These are phyloP conservation scores for Tridacna crocea DNA, from an alignment of 2,888 invertebrate genomes.

Conservation along the genomic window DNA sequence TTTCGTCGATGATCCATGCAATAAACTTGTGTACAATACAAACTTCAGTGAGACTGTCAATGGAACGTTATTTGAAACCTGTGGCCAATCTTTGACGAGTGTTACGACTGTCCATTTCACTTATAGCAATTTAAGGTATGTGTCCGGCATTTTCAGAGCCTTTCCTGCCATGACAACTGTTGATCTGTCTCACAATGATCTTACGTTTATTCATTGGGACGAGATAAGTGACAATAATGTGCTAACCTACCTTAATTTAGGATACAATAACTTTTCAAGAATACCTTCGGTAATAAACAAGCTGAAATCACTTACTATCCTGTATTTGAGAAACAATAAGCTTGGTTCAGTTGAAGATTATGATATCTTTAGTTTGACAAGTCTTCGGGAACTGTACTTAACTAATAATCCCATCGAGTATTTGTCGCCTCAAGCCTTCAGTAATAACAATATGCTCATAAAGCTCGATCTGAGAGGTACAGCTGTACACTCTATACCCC, in stretches of 20 bases:
- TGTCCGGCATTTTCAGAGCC: background rate
- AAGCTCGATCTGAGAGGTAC: background rate
- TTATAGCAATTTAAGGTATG: background rate
- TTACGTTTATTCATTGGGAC: slow-evolving; percentile 8
- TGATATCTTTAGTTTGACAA: background rate
- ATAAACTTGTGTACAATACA: too few relatives aligned
- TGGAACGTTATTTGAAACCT: slow-evolving; percentile 1
- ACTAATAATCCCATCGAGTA: background rate
- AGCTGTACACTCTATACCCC: background rate
- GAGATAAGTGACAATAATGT: background rate
- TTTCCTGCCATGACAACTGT: background rate
- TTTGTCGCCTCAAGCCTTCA: slow-evolving; percentile 9
- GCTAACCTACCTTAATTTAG: background rate
- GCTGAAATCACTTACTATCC: background rate
- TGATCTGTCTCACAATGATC: background rate
- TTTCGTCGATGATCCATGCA: too few relatives aligned
- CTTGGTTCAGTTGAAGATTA: slow-evolving; percentile 1
- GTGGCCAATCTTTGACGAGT: background rate
- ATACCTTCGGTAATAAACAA: slow-evolving; percentile 3
- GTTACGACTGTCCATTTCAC: background rate
- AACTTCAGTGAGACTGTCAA: background rate
- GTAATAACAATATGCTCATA: background rate
- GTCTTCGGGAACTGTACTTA: background rate
- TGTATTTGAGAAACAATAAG: background rate
- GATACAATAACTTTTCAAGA: background rate